Evolutionary conservation across 2,888 invertebrate species (phyloP).

Genomic region (Gasteruption jaculator): DNA sequence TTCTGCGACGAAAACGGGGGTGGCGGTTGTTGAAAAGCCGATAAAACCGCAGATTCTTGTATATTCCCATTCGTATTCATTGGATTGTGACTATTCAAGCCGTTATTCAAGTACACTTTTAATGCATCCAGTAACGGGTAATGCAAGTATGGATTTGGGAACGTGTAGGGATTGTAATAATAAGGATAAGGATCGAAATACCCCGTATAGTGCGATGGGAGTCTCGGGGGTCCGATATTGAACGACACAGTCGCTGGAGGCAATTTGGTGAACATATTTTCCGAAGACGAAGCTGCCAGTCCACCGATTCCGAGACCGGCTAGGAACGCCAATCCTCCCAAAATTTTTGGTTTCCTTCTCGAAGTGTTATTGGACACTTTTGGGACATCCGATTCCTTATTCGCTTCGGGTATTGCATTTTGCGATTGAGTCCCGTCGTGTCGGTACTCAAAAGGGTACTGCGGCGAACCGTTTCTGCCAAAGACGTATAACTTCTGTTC

Average conservation of each 20-base stretch:
- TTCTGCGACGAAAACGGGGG: too few species aligned
- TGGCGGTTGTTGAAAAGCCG: too few species aligned
- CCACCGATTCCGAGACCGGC: constrained; percentile 36
- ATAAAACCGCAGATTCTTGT: too few species aligned
- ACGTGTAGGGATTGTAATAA: constrained; percentile 23
- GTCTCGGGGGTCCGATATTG: constrained; percentile 21
- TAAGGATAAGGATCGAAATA: constrained; percentile 35
- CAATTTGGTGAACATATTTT: constrained; percentile 18
- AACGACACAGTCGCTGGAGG: constrained; percentile 16
- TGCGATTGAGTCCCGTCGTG: neutral
- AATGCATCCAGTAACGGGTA: constrained; percentile 22
- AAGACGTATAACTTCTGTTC: neutral
- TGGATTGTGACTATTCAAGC: too few species aligned
- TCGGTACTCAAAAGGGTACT: neutral
- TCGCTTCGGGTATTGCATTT: neutral
- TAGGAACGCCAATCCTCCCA: constrained; percentile 37
- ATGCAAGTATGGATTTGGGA: constrained; percentile 20
- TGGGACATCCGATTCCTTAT: neutral
- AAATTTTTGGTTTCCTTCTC: constrained; percentile 29
- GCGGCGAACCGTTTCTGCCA: neutral
- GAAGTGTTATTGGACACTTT: neutral
- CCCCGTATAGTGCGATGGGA: constrained; percentile 33
- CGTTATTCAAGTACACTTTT: too few species aligned
- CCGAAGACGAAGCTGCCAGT: constrained; percentile 19
- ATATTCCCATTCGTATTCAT: too few species aligned